Conservation (phyloP, 2,113 vertebrate genomes). For the Clinocottus analis region DNA sequence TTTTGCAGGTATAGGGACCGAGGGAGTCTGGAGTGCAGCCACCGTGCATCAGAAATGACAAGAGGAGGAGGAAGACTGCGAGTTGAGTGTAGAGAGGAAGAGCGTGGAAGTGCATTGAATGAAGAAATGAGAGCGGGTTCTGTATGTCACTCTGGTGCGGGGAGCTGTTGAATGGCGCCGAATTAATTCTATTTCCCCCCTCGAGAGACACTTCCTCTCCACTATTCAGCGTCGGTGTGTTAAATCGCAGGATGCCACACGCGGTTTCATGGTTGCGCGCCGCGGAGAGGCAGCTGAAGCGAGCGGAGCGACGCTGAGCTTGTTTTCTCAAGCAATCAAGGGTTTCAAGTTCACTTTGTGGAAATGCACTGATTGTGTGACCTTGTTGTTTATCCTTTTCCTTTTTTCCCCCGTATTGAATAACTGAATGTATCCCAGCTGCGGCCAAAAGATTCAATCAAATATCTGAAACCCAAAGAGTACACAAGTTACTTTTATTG, state of each 20-base stretch:
- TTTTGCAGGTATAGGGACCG: constrained; percentile 60
- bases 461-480: constrained; percentile 32
- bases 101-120: constrained; percentile 48
- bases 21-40: constrained; percentile 59
- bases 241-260: constrained; percentile 77
- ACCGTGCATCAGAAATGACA: constrained; percentile 62
- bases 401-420: constrained; percentile 2
- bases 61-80: constrained; percentile 47
- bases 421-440: constrained; percentile 55
- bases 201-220: constrained; percentile 64
- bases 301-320: constrained; percentile 43
- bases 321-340: constrained; percentile 66
- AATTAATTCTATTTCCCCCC: constrained; percentile 74
- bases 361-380: constrained; percentile 57
- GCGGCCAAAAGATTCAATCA: constrained; percentile 40
- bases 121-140: constrained; percentile 60
- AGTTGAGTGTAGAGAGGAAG: constrained; percentile 34
- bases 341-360: constrained; percentile 62
- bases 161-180: constrained; percentile 64
- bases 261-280: constrained; percentile 71
- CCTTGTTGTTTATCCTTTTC: constrained; percentile 18
- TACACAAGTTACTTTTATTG: constrained; percentile 35
- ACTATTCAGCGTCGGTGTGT: constrained; percentile 70
- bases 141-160: constrained; percentile 58
- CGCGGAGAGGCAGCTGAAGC: constrained; percentile 64